These are phyloP conservation scores for Nymphicus hollandicus DNA, from an alignment of 2,113 vertebrate species.

Conservation along the genomic window DNA sequence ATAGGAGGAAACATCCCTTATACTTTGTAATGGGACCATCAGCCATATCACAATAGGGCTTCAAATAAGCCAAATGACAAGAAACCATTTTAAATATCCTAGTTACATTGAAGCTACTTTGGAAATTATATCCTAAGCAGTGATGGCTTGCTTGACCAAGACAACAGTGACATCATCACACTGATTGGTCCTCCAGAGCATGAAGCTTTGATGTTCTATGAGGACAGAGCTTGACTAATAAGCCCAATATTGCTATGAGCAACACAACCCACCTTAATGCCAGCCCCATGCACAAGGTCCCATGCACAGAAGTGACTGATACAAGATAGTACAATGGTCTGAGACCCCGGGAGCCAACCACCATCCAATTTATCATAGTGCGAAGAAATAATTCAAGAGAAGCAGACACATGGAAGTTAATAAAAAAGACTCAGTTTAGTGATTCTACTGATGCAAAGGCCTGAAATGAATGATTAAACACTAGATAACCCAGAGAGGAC, in stretches of 20 bases:
- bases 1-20: not conserved
- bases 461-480: not conserved
- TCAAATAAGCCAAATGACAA: not conserved
- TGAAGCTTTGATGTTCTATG: not conserved
- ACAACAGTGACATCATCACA: not conserved
- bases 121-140: not conserved
- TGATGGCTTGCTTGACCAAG: not conserved
- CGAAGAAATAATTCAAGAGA: not conserved
- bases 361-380: not conserved
- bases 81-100: not conserved
- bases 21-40: not conserved
- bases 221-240: not conserved
- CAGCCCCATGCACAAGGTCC: fast-evolving
- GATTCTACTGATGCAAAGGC: not conserved
- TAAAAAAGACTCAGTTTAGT: not conserved
- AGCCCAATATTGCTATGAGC: not conserved
- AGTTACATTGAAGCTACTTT: not conserved
- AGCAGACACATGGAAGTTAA: not conserved
- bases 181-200: not conserved
- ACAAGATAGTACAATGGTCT: not conserved
- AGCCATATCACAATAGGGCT: not conserved
- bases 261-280: not conserved
- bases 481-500: not conserved
- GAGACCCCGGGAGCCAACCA: not conserved
- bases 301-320: not conserved